These are phyloP conservation scores for Myxocyprinus asiaticus DNA, from an alignment of 2,113 vertebrate species.

Conservation along the genomic window DNA sequence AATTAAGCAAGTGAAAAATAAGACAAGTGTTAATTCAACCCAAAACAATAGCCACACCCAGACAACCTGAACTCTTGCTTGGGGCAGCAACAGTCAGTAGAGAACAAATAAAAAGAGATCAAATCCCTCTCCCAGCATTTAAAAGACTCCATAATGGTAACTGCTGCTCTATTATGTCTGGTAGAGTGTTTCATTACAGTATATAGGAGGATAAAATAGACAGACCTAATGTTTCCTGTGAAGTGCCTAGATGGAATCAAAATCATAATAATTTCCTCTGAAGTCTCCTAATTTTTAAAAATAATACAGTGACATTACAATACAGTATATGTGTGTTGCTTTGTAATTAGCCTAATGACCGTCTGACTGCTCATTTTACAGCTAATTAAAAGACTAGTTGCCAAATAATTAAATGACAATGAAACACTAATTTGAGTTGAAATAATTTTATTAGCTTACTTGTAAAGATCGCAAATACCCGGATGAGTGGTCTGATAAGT, in stretches of 20 bases:
- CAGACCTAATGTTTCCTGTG: constrained; percentile 1
- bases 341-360: too few species aligned
- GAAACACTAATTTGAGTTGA: too few species aligned
- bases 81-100: constrained; percentile 3
- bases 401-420: too few species aligned
- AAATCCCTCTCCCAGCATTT: not conserved
- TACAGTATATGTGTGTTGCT: too few species aligned
- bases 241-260: not conserved
- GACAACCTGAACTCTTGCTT: constrained; percentile 20
- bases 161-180: constrained; percentile 25
- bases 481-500: too few species aligned
- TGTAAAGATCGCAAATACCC: too few species aligned
- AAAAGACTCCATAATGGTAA: constrained; percentile 15
- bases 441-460: too few species aligned
- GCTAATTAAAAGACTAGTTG: too few species aligned
- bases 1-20: constrained; percentile 37
- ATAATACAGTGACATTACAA: too few species aligned
- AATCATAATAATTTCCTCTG: too few species aligned
- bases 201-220: not conserved
- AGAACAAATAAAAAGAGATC: not conserved
- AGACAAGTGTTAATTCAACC: constrained; percentile 40
- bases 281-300: too few species aligned
- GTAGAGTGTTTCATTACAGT: not conserved
- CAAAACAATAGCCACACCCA: constrained; percentile 14
- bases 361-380: too few species aligned